Base-by-base conservation (phyloP, 2,797 vertebrate species). In the Serranus cabrilla region DNA sequence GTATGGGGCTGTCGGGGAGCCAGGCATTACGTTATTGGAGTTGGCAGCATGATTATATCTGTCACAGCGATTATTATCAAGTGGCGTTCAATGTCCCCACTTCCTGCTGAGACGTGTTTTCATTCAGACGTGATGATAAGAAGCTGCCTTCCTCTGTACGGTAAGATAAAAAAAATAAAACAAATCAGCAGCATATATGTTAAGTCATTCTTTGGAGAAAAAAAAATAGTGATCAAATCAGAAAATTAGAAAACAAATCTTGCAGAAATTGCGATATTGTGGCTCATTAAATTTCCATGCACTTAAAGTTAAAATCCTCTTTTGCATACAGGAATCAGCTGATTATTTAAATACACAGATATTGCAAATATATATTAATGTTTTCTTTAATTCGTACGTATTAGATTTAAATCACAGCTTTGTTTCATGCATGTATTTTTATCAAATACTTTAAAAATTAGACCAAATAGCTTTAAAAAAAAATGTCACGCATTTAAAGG, bases 1-100 rank as follows among this genome's bases (percentile, higher is more conserved):
- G 66, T 51, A 17, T 4, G 16, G 31, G 7, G 6, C 12, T 58
- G 49, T 76, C 16, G 4, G 3, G 11, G 21, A 80, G 23, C 20
- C 61, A 16, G 50, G 18, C 42, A 7, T 68, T 16, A 7, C 23
- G n/a, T 85, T 74, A 90, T 87, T 31, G 65, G 50, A 83, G 73
- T 17, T 82, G 85, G 76, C 89, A 87, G 85, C 59, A 51, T 81
- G 81, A 86, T 88, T 85, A 71, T 46, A 74, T 63, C 61, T 71
- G 90, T 86, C 90, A 76, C 0, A 58, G 27, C 0, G 43, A 90
- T 86, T 86, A 84, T 49, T 34, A 76, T 66, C 58, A 72, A 71
- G 59, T 17, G 51, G 52, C 8, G 2, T 23, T 71, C 50, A 78
- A 80, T 66, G 60, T 34, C 17, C 2, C 51, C 25, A 65, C 21